Conservation (phyloP, 1,140 invertebrate genomes). For the Drosophila azteca region DNA sequence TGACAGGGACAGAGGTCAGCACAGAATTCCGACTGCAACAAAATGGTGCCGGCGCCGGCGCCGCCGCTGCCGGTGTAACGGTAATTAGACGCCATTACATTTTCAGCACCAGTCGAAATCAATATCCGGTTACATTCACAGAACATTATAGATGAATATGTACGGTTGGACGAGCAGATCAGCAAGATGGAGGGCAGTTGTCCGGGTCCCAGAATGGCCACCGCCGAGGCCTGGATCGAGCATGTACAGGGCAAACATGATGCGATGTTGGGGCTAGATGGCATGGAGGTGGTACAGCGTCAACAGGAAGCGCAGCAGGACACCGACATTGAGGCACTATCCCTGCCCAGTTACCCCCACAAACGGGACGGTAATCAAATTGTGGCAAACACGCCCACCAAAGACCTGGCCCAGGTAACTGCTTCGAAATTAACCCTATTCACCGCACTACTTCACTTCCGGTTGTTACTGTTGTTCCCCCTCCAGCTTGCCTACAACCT, state of each 20-base stretch:
- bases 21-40: slow-evolving; percentile 42
- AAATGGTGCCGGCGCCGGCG: slow-evolving; percentile 34
- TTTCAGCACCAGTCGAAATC: slow-evolving; percentile 19
- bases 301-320: slow-evolving; percentile 4
- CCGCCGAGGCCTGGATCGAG: slow-evolving; percentile 79
- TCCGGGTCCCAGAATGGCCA: slow-evolving; percentile 78
- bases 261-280: slow-evolving; percentile 66
- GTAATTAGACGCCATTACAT: slow-evolving; percentile 16
- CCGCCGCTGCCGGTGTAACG: slow-evolving; percentile 30
- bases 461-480: background rate
- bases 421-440: slow-evolving; percentile 26
- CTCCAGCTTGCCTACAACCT: slow-evolving; percentile 72
- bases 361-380: slow-evolving; percentile 54
- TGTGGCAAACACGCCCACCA: slow-evolving; percentile 74
- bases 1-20: slow-evolving; percentile 46
- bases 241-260: slow-evolving; percentile 72
- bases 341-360: slow-evolving; percentile 25
- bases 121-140: slow-evolving; percentile 36
- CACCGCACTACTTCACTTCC: slow-evolving; percentile 5
- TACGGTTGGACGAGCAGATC: slow-evolving; percentile 77
- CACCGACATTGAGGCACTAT: slow-evolving; percentile 4
- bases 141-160: slow-evolving; percentile 68
- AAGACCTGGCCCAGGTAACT: slow-evolving; percentile 77
- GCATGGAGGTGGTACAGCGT: slow-evolving; percentile 24
- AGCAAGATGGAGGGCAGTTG: slow-evolving; percentile 72